Conservation (phyloP, 2,888 invertebrate species). For the Aspidiotus rigidus region DNA sequence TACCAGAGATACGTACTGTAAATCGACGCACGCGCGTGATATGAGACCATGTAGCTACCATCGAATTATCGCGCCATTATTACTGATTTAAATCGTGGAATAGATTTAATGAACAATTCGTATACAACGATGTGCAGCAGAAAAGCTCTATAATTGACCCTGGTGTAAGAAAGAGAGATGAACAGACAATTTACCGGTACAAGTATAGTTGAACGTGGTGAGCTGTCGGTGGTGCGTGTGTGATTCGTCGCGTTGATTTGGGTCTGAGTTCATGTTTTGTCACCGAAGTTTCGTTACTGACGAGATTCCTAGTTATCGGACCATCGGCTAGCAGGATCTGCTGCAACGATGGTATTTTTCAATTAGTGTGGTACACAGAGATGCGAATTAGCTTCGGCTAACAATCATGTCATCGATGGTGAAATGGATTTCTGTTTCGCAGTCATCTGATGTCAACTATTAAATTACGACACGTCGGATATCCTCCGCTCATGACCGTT, state of each 20-base stretch:
- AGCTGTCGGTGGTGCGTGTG: slow-evolving; percentile 12
- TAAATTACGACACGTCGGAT: background rate
- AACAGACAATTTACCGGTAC: slow-evolving; percentile 10
- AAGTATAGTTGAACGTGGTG: slow-evolving; percentile 18
- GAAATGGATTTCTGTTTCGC: background rate
- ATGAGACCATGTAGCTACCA: background rate
- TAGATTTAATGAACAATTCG: slow-evolving; percentile 18
- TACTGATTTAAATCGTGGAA: slow-evolving; percentile 24
- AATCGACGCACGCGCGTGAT: background rate
- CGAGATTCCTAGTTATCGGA: too few relatives aligned
- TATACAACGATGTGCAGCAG: background rate
- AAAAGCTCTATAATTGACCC: slow-evolving; percentile 24
- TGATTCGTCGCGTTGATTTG: background rate
- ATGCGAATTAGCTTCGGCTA: background rate
- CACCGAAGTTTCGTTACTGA: background rate
- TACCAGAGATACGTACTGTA: too few relatives aligned
- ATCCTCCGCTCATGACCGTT: background rate
- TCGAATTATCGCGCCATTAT: slow-evolving; percentile 21
- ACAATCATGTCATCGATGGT: background rate
- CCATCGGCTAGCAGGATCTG: background rate
- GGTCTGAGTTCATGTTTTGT: background rate
- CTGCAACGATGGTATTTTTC: background rate
- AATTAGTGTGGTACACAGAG: background rate
- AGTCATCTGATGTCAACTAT: background rate
- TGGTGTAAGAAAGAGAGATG: slow-evolving; percentile 18